Evolutionary conservation across 2,113 vertebrate species (phyloP), one percentile per base, ranked within the genome.

Genomic region (Alosa alosa): DNA sequence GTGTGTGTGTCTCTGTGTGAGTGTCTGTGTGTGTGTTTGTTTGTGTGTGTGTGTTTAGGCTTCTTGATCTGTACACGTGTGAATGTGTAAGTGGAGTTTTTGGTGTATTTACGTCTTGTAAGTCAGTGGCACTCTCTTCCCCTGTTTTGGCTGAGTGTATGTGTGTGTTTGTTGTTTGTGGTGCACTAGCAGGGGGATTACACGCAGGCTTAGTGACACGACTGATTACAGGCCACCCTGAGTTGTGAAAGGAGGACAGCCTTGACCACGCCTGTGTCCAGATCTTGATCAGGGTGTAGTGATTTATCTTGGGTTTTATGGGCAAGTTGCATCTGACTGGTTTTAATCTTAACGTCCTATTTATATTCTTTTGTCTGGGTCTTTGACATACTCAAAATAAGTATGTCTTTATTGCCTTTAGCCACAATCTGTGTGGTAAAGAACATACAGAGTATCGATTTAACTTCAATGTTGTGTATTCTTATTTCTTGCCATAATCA

Each of bases 201-300:
- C 72, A 78, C 36, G 15, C 31, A 36, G 72, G 31, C 36, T 78
- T 78, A 78, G 36, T 78, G 72, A 78, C 72, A 78, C 17, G 36
- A 36, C 11, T 78, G 72, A 78, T 78, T 39, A 78, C 31, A 11
- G 15, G 31, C 5, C 31, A 10, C 25, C 31, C 72, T 3, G 11
- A 36, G 72, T 78, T 78, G 72, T 78, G 31, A 78, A 78, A 78
- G 55, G 55, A 60, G 55, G 55, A 22, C 20, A 5, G 4, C 0
- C 68, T 31, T 75, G 68, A 75, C 68, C 68, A 75, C 68, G 25
- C 68, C 68, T 68, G 22, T 31, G 64, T n/a, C 64, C 64, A 72
- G 64, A 72, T 25, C 31, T 31, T 72, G 64, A 36, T 25, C 31
- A 60, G 55, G 18, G 55, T 22, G 18, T 60, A 60, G 55, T 22